Evolutionary conservation across 2,797 vertebrate species (phyloP).

Genomic region (Erpetoichthys calabaricus): DNA sequence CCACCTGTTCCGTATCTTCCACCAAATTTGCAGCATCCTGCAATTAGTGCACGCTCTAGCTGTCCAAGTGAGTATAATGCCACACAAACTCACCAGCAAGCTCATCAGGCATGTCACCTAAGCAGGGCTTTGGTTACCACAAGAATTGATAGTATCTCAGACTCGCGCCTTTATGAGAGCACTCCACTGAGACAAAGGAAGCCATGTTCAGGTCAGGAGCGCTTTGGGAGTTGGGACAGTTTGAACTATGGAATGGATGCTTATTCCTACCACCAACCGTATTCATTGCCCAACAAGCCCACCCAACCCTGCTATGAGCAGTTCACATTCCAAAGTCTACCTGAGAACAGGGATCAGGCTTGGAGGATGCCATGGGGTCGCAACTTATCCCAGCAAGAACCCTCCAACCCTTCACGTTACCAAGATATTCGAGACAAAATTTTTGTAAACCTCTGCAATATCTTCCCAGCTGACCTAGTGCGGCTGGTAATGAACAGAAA

Average conservation of each 20-base stretch:
- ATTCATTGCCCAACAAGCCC: slow-evolving; percentile 48
- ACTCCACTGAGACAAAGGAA: slow-evolving; percentile 55
- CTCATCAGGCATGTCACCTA: slow-evolving; percentile 52
- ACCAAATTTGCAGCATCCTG: slow-evolving; percentile 65
- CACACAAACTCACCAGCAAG: slow-evolving; percentile 35
- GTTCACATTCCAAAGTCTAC: slow-evolving; percentile 74
- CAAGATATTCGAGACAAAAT: slow-evolving; percentile 72
- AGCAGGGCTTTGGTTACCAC: slow-evolving; percentile 66
- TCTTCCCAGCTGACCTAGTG: slow-evolving; percentile 85
- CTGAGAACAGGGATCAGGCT: slow-evolving; percentile 63
- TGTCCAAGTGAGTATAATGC: slow-evolving; percentile 72
- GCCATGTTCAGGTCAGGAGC: slow-evolving; percentile 57
- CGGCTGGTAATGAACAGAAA: slow-evolving; percentile 82
- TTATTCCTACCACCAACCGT: slow-evolving; percentile 61
- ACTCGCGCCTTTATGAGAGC: slow-evolving; percentile 71
- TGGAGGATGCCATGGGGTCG: slow-evolving; percentile 60
- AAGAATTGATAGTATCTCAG: slow-evolving; percentile 66
- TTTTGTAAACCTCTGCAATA: slow-evolving; percentile 86
- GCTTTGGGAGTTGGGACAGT: slow-evolving; percentile 64
- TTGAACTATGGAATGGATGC: slow-evolving; percentile 41
- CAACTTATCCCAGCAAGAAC: slow-evolving; percentile 44
- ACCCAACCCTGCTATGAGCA: slow-evolving; percentile 59
- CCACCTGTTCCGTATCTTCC: slow-evolving; percentile 64
- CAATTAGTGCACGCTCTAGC: slow-evolving; percentile 59
- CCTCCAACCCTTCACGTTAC: slow-evolving; percentile 42